A percentile compares a stretch with the other conserved stretches of the same genome.
Conservation (phyloP, 2,797 vertebrate species). For the Pangasius mekongensis region DNA sequence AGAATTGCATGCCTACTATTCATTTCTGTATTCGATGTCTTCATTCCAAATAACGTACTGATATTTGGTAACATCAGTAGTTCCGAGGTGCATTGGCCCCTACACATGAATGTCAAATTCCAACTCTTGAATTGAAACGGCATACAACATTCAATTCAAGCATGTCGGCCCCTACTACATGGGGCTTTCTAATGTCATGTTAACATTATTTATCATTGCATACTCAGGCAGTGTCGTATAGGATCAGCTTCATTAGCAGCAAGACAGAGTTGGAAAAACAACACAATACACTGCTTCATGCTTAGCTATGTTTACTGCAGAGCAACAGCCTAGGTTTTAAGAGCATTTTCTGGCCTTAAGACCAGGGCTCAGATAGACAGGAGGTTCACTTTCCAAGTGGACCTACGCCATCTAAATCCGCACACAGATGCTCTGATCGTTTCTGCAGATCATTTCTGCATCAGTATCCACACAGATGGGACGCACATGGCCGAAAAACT, state of each 20-base stretch:
- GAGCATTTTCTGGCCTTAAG: slow-evolving; percentile 45
- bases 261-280: slow-evolving; percentile 46
- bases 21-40: not conserved
- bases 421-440: slow-evolving; percentile 42
- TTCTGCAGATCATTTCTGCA: slow-evolving; percentile 47
- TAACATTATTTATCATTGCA: slow-evolving; percentile 28
- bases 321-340: slow-evolving; percentile 43
- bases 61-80: not conserved
- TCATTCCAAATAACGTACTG: not conserved
- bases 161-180: slow-evolving; percentile 7
- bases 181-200: slow-evolving; percentile 26
- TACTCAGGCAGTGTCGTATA: slow-evolving; percentile 28
- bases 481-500: slow-evolving; percentile 25
- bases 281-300: slow-evolving; percentile 31
- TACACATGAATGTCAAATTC: slow-evolving; percentile 12
- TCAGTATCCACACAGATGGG: slow-evolving; percentile 28
- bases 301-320: slow-evolving; percentile 46
- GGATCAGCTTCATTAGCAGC: slow-evolving; percentile 24
- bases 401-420: slow-evolving; percentile 40
- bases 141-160: not conserved
- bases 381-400: slow-evolving; percentile 46
- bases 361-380: slow-evolving; percentile 43
- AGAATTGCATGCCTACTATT: not conserved
- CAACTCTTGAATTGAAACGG: not conserved
- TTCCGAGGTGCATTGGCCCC: not conserved